Percentiles rank a stretch among this genome's conserved stretches.
Evolutionary conservation across 1,140 invertebrate species (phyloP).

Genomic region (Bombus affinis): DNA sequence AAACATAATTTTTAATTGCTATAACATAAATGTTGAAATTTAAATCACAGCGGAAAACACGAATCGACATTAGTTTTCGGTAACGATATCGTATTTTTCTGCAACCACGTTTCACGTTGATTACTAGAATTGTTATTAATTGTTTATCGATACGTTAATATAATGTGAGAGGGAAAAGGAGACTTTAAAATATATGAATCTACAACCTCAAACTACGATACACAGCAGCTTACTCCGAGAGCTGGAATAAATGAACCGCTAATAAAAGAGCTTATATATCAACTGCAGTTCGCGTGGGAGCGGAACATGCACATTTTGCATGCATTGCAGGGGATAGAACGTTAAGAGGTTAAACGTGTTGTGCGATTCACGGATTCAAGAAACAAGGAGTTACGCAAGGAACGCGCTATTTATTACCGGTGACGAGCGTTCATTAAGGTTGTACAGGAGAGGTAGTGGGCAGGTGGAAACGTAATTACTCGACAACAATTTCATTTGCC

Average conservation of each 20-base stretch:
- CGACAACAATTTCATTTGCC: background rate
- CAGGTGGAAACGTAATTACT: constrained; percentile 15
- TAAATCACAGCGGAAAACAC: too few species aligned
- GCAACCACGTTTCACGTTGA: too few species aligned
- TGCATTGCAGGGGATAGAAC: background rate
- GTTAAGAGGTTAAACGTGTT: background rate
- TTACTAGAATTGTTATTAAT: too few species aligned
- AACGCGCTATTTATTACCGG: background rate
- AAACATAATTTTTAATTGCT: too few species aligned
- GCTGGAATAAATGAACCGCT: background rate
- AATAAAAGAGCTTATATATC: background rate
- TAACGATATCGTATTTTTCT: too few species aligned
- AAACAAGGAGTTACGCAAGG: background rate
- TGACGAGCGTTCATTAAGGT: background rate
- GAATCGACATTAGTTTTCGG: too few species aligned
- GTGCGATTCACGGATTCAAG: background rate
- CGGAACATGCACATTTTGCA: background rate
- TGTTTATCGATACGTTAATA: too few species aligned
- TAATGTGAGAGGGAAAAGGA: too few species aligned
- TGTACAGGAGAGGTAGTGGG: background rate
- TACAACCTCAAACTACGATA: too few species aligned
- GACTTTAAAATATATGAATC: too few species aligned
- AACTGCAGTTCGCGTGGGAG: background rate
- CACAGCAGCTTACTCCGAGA: background rate
- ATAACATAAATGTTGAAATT: too few species aligned